These are phyloP conservation scores for roundworm (Caenorhabditis elegans) DNA, from an alignment of 1,140 invertebrate genomes.

Conservation along the genomic window DNA sequence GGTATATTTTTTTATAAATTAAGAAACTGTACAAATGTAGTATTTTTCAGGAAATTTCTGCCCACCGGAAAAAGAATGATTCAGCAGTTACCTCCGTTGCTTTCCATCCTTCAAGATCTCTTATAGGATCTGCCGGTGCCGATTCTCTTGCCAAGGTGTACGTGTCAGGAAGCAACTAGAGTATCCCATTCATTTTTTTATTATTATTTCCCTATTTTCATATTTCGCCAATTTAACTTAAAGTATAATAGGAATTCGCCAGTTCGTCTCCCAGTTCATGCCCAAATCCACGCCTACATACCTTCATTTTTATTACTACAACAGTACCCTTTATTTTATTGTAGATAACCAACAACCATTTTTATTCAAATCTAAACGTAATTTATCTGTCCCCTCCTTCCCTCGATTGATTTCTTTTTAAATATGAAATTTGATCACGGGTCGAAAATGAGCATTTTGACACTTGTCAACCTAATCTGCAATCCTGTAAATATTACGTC, in stretches of 20 bases:
- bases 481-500: conserved; percentile 14
- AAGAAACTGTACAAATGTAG: not conserved
- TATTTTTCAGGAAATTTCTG: conserved; percentile 87
- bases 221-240: not conserved
- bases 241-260: conserved; percentile 16
- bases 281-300: no score
- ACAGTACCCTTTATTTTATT: not conserved
- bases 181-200: not conserved
- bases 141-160: conserved; percentile 93
- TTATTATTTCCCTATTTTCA: not conserved
- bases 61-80: conserved; percentile 98
- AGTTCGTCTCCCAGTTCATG: not conserved
- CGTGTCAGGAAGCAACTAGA: conserved; percentile 3
- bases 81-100: conserved; percentile 98
- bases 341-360: conserved; percentile 4
- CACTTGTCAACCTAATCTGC: not conserved
- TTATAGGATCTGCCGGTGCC: conserved; percentile 95
- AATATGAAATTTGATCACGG: not conserved
- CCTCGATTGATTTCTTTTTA: not conserved
- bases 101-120: conserved; percentile 96
- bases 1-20: conserved; percentile 44
- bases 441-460: not conserved
- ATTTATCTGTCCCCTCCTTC: not conserved
- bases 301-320: not conserved
- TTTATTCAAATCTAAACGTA: not conserved